A percentile compares a stretch with the other conserved stretches of the same genome.
Conservation (phyloP, 2,113 vertebrate genomes). For the Phalacrocorax carbo region DNA sequence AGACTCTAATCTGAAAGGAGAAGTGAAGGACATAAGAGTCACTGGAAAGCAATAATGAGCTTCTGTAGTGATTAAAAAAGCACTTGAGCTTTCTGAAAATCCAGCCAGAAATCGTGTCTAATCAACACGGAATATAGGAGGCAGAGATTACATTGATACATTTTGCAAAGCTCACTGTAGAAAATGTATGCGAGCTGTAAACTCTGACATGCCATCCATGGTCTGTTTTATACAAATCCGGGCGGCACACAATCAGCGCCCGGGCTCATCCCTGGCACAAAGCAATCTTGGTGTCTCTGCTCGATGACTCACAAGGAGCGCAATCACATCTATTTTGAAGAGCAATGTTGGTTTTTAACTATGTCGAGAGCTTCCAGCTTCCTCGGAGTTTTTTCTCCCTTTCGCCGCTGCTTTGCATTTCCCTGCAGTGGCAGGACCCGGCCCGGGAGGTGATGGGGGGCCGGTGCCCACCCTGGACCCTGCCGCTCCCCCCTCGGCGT, state of each 20-base stretch:
- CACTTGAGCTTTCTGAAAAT: conserved; percentile 86
- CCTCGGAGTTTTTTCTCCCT: conserved; percentile 29
- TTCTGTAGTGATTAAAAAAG: conserved; percentile 90
- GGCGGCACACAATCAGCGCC: conserved; percentile 73
- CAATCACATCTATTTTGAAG: conserved; percentile 75
- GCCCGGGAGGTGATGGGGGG: neutral
- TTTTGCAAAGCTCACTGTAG: conserved; percentile 76
- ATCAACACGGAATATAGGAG: conserved; percentile 86
- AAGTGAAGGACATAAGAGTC: conserved; percentile 95
- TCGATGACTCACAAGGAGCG: conserved; percentile 64
- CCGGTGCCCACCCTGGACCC: fast-evolving
- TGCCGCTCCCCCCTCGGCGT: neutral
- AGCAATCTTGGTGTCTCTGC: conserved; percentile 65
- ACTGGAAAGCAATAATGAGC: conserved; percentile 85
- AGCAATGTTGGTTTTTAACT: conserved; percentile 54
- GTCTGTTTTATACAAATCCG: conserved; percentile 68
- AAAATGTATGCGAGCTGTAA: conserved; percentile 78
- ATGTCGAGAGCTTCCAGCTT: conserved; percentile 48
- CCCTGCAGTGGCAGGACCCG: fast-evolving
- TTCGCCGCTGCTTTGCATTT: fast-evolving
- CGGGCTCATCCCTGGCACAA: conserved; percentile 66
- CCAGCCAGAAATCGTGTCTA: conserved; percentile 84
- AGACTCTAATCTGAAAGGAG: conserved; percentile 85
- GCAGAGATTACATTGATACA: conserved; percentile 83
- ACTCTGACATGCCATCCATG: conserved; percentile 73